phyloP scores from a whole-genome alignment of 2,797 vertebrate genomes.

The Macropodus opercularis region DNA sequence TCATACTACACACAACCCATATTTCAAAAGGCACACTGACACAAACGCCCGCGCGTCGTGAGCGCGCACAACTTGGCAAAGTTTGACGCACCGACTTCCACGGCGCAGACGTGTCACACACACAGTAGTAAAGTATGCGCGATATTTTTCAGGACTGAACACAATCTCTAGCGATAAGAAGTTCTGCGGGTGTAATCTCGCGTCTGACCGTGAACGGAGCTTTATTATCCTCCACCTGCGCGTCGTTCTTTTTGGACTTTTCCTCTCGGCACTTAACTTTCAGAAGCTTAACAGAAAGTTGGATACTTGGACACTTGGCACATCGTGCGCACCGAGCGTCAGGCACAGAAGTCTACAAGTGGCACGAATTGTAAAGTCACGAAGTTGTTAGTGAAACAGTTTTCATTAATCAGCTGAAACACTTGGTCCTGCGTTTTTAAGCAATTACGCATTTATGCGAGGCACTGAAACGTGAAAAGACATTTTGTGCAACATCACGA shows the following conservation, averaged over 20 bases:
- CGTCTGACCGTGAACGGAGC: conserved; percentile 68
- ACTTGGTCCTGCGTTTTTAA: too few relatives aligned
- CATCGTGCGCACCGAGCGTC: conserved; percentile 17
- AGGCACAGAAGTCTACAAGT: conserved; percentile 32
- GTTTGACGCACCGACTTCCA: conserved; percentile 45
- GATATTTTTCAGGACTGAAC: conserved; percentile 52
- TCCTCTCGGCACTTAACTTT: conserved; percentile 26
- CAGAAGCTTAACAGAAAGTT: background rate
- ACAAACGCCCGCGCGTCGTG: conserved; percentile 2
- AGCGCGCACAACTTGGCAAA: conserved; percentile 49
- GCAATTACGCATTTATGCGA: background rate
- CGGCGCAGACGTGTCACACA: conserved; percentile 21
- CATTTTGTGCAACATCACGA: conserved; percentile 14
- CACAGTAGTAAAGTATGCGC: conserved; percentile 55
- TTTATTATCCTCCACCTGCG: conserved; percentile 68
- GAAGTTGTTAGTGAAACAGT: conserved; percentile 11
- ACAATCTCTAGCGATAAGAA: conserved; percentile 73
- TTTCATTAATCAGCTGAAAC: too few relatives aligned
- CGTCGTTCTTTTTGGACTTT: conserved; percentile 17
- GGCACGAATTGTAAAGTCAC: background rate
- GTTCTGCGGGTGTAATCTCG: conserved; percentile 58
- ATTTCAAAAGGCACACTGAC: background rate
- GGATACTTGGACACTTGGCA: conserved; percentile 26
- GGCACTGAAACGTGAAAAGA: background rate
- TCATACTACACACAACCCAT: conserved; percentile 8